Evolutionary conservation across 2,113 vertebrate species (phyloP).

Genomic region (Euleptes europaea): DNA sequence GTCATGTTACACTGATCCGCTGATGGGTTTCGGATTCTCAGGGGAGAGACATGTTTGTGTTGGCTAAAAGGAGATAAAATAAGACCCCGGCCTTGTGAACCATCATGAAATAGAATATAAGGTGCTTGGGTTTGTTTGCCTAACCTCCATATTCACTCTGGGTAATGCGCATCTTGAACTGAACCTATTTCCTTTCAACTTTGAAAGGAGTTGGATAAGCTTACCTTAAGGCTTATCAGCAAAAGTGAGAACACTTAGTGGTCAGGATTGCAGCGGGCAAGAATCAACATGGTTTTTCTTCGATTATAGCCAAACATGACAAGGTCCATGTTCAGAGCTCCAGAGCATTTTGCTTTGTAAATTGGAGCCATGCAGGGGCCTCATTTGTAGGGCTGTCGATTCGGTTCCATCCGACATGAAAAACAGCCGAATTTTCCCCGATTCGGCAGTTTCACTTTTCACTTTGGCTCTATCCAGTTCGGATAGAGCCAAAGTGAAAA

Average conservation of each 20-base stretch:
- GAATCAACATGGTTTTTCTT: background rate
- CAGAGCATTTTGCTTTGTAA: too few species aligned
- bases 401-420: too few species aligned
- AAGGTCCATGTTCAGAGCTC: too few species aligned
- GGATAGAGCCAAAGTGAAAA: too few species aligned
- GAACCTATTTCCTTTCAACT: conserved; percentile 5
- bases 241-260: background rate
- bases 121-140: conserved; percentile 37
- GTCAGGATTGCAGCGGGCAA: background rate
- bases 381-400: too few species aligned
- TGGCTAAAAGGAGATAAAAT: conserved; percentile 26
- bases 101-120: background rate
- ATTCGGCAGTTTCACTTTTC: too few species aligned
- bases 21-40: conserved; percentile 35
- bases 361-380: too few species aligned
- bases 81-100: conserved; percentile 5
- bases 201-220: background rate
- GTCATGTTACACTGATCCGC: conserved; percentile 5
- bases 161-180: conserved; percentile 25
- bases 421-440: too few species aligned
- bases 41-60: conserved; percentile 43
- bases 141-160: conserved; percentile 16
- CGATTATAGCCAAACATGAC: too few species aligned
- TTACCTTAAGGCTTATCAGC: background rate
- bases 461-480: too few species aligned